Conservation (phyloP, 2,888 invertebrate species). For the Callyntrura guangdongensis region DNA sequence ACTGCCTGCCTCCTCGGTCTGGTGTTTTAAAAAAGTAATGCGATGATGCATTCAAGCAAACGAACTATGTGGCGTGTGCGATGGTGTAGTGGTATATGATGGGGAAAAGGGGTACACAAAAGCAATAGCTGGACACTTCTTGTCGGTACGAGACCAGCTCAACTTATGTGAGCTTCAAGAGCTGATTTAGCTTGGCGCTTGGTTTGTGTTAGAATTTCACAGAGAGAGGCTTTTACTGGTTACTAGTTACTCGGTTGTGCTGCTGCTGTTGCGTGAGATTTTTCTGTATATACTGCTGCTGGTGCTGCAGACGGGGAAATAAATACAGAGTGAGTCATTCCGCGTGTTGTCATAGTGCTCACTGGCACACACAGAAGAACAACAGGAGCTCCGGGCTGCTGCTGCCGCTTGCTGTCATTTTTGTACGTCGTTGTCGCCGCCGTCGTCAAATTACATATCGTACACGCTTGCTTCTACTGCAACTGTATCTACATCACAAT, state of each 20-base stretch:
- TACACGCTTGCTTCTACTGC: constrained; percentile 28
- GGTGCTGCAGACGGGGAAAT: constrained; percentile 61
- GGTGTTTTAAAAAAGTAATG: constrained; percentile 73
- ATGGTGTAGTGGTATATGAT: neutral
- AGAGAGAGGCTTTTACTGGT: neutral
- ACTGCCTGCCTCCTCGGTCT: neutral
- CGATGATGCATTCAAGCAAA: constrained; percentile 63
- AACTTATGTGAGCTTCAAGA: neutral
- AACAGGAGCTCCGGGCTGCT: constrained; percentile 53
- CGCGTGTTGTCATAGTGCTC: constrained; percentile 82
- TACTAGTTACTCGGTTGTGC: neutral
- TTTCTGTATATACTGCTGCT: constrained; percentile 1
- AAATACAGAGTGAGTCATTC: constrained; percentile 82
- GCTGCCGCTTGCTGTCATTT: constrained; percentile 57
- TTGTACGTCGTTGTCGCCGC: no score
- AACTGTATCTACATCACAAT: neutral
- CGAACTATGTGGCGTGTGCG: neutral
- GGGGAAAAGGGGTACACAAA: constrained; percentile 63
- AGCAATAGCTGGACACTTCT: neutral
- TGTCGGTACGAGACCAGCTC: neutral
- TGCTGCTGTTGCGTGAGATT: neutral
- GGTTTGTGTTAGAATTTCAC: neutral
- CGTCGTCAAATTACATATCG: constrained; percentile 43
- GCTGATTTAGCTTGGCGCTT: neutral
- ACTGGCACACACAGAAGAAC: constrained; percentile 80